Base-by-base conservation (phyloP, 2,888 invertebrate species). In the Branchellion lobata region DNA sequence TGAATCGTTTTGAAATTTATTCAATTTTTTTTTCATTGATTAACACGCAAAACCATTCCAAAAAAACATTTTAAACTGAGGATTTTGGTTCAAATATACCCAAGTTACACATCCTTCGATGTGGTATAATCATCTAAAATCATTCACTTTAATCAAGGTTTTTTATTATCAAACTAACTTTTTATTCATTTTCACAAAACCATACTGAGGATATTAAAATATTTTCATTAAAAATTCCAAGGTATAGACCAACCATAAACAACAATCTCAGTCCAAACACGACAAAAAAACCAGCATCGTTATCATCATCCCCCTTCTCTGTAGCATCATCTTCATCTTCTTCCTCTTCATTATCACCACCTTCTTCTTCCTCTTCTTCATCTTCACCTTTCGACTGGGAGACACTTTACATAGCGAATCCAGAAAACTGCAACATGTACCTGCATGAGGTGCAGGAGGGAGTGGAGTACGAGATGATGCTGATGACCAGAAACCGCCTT, bases 391-490 rank as follows among this genome's bases (percentile, higher is more conserved):
- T 5, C 2, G 5, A 21, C 5, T 69, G 31, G 34, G 11, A 69
- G 2, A 69, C 31, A 3, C 11, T 69, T 11, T 69, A 27, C 27
- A 11, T 69, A 69, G 71, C 61, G n/a, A 18, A 57, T n/a, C 61
- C 94, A 78, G 94, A 95, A 83, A 93, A 93, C 86, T 95, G 95
- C 21, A 92, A 92, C 85, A 93, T 94, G 82, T 95, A 95, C 84
- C 93, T 97, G 87, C 94, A 94, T 88, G 92, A 93, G 82, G 90
- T 97, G 82, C 92, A 92, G 84, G 94, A 96, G 14, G 94, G 93
- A 83, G 95, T 94, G 65, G 92, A 92, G 80, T 96, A 97, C 89
- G 96, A 97, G 89, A 96, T 97, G 89, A 94, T 95, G 90, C 94
- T 97, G 81, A 92, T 96, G 85, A 95, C 96, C 81, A 93, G 83